Base-by-base conservation (phyloP, 2,888 invertebrate species). In the Laspeyria flexula region DNA sequence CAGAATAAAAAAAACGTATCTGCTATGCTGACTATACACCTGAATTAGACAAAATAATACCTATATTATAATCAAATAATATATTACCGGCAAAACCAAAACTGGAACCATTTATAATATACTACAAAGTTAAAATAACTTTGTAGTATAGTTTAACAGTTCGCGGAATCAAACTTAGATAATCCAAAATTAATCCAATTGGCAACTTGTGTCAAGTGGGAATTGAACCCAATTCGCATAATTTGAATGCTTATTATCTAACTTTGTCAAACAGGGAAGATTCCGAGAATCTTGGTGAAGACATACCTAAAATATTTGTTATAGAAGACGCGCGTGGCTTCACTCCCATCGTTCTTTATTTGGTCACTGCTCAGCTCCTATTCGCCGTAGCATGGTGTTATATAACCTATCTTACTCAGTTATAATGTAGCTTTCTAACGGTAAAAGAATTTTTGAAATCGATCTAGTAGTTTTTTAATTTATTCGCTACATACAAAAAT, bases 141-240 rank as follows among this genome's bases (percentile, higher is more conserved):
- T 65, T 25, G 53, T 30, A 25, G 42, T 46, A 44, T 57, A 65
- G 63, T 61, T 56, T 44, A 67, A 59, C 60, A 53, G 45, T 60
- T 62, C 44, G 59, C 45, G 55, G 33, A 59, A 66, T 66, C 48
- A 64, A 73, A 73, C 64, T 76, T 60, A 54, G 63, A 73, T 73
- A 70, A 77, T 76, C 62, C 63, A 64, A 65, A 73, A 69, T 75
- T 71, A 77, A 75, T 71, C 65, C 70, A 66, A 77, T 73, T 60
- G 66, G 52, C 39, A 75, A 74, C 66, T 77, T 65, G 58, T 63
- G 64, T 70, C 73, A 60, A 55, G 53, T 50, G 73, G 60, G 69
- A 75, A 69, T 75, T 67, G 69, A 73, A 58, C 57, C 50, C 48
- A 49, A 70, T 70, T 62, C 53, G 15, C 23, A 38, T 60, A 58